Conservation (phyloP, 2,888 invertebrate genomes). For the Sipunculus nudus region DNA sequence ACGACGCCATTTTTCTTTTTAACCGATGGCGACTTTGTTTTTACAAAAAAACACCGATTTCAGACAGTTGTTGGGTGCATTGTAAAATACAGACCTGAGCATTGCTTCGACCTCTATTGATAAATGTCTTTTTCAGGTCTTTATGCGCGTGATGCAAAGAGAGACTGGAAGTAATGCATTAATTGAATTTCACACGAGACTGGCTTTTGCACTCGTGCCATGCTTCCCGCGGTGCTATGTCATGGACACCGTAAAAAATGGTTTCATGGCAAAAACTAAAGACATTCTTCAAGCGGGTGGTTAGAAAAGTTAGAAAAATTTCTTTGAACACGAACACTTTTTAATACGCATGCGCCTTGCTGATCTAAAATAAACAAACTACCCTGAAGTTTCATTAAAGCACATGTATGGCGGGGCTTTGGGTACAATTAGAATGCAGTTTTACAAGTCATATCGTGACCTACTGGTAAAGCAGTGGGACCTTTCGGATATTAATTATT, state of each 20-base stretch:
- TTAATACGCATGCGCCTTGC: background rate
- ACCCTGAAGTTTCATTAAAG: no score
- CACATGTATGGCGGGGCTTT: no score
- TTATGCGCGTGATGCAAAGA: background rate
- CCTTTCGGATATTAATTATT: no score
- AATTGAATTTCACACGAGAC: background rate
- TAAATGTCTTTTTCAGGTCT: background rate
- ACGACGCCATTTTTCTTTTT: background rate
- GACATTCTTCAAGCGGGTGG: background rate
- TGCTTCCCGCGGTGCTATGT: background rate
- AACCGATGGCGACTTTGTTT: background rate
- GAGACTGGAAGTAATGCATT: background rate
- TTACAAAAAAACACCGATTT: background rate
- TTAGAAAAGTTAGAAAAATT: background rate
- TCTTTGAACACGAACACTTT: constrained; percentile 2
- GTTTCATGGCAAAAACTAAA: background rate
- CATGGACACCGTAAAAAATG: background rate
- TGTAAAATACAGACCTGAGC: background rate
- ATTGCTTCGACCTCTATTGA: background rate
- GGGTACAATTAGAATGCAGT: no score
- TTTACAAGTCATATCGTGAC: no score
- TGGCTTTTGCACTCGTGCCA: background rate
- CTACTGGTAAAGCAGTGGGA: no score
- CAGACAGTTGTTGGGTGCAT: background rate
- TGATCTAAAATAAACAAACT: no score